Base-by-base conservation (phyloP, 2,113 vertebrate species). In the Chionodraco myersi region DNA sequence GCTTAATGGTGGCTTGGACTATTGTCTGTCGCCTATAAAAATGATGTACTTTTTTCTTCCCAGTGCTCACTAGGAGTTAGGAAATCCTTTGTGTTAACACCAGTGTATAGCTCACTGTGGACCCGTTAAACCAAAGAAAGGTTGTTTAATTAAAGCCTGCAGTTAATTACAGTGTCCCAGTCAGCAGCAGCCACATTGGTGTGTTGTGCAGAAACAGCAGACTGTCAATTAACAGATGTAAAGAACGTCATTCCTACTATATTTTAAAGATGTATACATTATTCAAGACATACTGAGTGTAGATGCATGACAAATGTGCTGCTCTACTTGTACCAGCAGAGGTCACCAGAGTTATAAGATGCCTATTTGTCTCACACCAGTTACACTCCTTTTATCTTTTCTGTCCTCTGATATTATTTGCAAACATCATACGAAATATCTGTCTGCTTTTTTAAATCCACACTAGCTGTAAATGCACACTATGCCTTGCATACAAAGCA, bases 271-370 rank as follows among this genome's bases (percentile, higher is more conserved):
- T 12, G 13, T 5, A 4, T 58, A 52, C 23, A 56, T 12, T 66
- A 11, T 53, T 13, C 0, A 30, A 23, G 10, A 2, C 3, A 18
- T 16, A 9, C 10, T 10, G 11, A 30, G 30, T 30, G 26, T 30
- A 26, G 21, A 59, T 9, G 2, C 2, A 44, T 59, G 45, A 61
- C 65, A 23, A 15, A 2, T 51, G 23, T 54, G 34, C 16, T 78
- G 80, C 65, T 47, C n/a, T 60, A 16, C 77, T 47, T 13, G 3
- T 12, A 2, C 83, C 90, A 87, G 83, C 85, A 93, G 91, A 75
- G 84, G 88, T 60, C 77, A 30, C 45, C 36, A 86, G 59, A 86
- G 83, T 83, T 80, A 10, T 16, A 5, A 56, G 13, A 23, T 68
- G 18, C 9, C 15, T 57, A 3, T 2, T 10, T 48, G 7, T 34